phyloP scores from a whole-genome alignment of 2,113 vertebrate species.

The Xiphophorus couchianus region DNA sequence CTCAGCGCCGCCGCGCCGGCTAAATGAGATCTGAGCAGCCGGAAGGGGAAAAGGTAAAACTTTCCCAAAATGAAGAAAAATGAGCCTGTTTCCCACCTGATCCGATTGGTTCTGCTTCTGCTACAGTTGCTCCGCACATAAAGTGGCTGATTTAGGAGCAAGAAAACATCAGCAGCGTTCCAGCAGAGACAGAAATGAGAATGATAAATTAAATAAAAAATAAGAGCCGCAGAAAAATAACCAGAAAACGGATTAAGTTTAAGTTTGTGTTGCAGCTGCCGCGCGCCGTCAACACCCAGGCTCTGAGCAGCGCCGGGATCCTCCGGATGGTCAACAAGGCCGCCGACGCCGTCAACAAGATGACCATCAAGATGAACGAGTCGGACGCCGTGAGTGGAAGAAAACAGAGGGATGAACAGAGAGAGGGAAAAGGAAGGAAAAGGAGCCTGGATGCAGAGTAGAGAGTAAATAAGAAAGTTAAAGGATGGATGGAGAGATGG shows the following conservation, averaged over 20 bases:
- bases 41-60: constrained; percentile 51
- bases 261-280: constrained; percentile 89
- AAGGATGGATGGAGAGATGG: too few relatives aligned
- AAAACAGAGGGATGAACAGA: constrained; percentile 37
- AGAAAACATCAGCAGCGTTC: too few relatives aligned
- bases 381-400: constrained; percentile 94
- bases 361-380: constrained; percentile 99
- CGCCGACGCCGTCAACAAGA: constrained; percentile 99
- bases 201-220: background rate
- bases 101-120: background rate
- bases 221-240: background rate
- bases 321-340: constrained; percentile 99
- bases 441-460: background rate
- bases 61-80: constrained; percentile 74
- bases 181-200: constrained; percentile 25
- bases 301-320: constrained; percentile 97
- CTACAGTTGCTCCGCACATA: constrained; percentile 22
- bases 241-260: background rate
- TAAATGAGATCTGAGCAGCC: constrained; percentile 85
- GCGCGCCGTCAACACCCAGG: constrained; percentile 97
- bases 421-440: background rate
- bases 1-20: constrained; percentile 65
- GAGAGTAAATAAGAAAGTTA: background rate
- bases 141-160: constrained; percentile 17
- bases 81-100: constrained; percentile 51